These are phyloP conservation scores for Tortricodes alternella DNA, from an alignment of 2,888 invertebrate species.

Conservation along the genomic window DNA sequence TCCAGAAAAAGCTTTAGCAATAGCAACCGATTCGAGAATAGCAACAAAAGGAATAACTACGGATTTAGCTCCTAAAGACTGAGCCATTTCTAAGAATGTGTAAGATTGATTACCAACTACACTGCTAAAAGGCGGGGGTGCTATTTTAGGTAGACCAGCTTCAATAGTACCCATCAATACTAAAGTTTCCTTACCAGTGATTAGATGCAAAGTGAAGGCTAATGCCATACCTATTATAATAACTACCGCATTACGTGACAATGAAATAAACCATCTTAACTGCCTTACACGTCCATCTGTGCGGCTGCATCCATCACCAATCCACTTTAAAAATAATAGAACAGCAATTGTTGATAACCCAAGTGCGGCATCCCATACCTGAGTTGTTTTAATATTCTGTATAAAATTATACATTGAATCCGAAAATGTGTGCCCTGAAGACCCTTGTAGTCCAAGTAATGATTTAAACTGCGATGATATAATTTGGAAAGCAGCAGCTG, in stretches of 20 bases:
- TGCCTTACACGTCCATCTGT: slow-evolving; percentile 58
- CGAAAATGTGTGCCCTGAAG: slow-evolving; percentile 82
- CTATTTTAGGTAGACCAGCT: slow-evolving; percentile 85
- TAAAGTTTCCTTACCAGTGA: slow-evolving; percentile 69
- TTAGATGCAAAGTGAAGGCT: slow-evolving; percentile 53
- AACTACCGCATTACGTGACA: slow-evolving; percentile 87
- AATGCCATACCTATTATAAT: slow-evolving; percentile 85
- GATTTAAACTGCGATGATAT: slow-evolving; percentile 87
- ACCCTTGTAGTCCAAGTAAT: slow-evolving; percentile 81
- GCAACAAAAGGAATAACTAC: slow-evolving; percentile 84
- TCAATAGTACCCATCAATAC: slow-evolving; percentile 81
- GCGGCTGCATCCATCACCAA: slow-evolving; percentile 65
- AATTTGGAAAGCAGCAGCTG: slow-evolving; percentile 89
- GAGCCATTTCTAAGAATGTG: slow-evolving; percentile 79
- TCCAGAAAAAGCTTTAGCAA: slow-evolving; percentile 86
- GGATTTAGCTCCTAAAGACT: slow-evolving; percentile 76
- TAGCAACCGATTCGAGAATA: slow-evolving; percentile 84
- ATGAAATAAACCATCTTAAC: slow-evolving; percentile 77
- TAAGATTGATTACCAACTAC: slow-evolving; percentile 72
- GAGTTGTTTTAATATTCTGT: slow-evolving; percentile 73
- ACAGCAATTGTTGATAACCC: slow-evolving; percentile 82
- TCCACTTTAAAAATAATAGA: slow-evolving; percentile 81
- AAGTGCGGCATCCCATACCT: slow-evolving; percentile 82
- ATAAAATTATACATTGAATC: slow-evolving; percentile 80
- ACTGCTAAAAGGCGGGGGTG: slow-evolving; percentile 84